Conservation (phyloP, 2,797 vertebrate genomes). For the Micropoecilia bifurca region DNA sequence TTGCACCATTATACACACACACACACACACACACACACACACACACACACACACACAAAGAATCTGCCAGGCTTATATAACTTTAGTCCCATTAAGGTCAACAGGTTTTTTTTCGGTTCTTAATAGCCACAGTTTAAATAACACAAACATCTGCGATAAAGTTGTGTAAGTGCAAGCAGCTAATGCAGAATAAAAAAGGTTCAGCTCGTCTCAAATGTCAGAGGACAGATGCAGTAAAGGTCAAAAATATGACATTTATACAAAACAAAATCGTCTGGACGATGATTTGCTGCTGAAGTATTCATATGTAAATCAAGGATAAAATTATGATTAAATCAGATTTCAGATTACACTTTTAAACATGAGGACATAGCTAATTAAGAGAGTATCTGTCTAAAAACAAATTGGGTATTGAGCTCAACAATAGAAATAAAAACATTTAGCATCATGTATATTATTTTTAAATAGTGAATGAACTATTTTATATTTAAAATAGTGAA, state of each 20-base stretch:
- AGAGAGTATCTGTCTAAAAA: not conserved
- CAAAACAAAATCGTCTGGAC: not conserved
- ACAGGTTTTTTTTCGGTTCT: not conserved
- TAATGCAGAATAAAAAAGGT: not conserved
- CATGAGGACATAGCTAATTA: not conserved
- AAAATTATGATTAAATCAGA: not conserved
- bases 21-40: too few relatives aligned
- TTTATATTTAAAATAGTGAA: not conserved
- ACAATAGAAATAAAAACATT: too few relatives aligned
- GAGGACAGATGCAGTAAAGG: not conserved
- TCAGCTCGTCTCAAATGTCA: not conserved
- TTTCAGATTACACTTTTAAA: not conserved
- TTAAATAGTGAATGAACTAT: not conserved
- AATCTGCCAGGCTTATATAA: conserved; percentile 16
- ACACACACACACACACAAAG: too few relatives aligned
- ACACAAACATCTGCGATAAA: not conserved
- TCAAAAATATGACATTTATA: not conserved
- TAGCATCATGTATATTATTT: not conserved
- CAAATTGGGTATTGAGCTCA: not conserved
- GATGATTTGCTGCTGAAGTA: not conserved
- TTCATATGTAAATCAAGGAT: not conserved
- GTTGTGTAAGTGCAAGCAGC: not conserved
- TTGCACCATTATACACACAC: conserved; percentile 5
- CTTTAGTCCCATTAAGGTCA: not conserved
- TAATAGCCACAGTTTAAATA: not conserved